A percentile compares a stretch with the other conserved stretches of the same genome.
Conservation (phyloP, 2,113 vertebrate genomes). For the Forbesichthys papilliferus region DNA sequence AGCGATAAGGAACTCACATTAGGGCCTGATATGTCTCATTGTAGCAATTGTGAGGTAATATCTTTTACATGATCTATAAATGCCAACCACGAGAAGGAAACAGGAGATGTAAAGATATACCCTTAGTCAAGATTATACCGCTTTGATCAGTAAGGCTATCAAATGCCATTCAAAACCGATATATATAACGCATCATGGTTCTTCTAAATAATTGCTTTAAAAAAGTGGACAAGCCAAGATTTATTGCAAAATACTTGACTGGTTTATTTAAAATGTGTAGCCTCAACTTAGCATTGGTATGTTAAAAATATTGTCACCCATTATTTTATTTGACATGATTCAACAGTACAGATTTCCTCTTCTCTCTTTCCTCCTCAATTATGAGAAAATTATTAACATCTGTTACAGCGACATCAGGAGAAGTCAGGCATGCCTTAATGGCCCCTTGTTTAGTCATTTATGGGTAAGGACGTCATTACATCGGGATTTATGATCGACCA, state of each 20-base stretch:
- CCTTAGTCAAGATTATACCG: constrained; percentile 39
- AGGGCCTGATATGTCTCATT: constrained; percentile 82
- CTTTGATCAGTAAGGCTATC: constrained; percentile 41
- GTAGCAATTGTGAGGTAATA: constrained; percentile 58
- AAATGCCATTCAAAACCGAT: constrained; percentile 11
- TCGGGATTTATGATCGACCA: constrained; percentile 66
- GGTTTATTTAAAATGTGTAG: too few relatives aligned
- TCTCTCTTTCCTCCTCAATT: constrained; percentile 63
- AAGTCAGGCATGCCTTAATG: constrained; percentile 77
- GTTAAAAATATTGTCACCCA: constrained; percentile 64
- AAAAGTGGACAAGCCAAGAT: too few relatives aligned
- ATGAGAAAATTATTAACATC: constrained; percentile 78
- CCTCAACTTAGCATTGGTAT: background rate
- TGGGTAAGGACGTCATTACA: constrained; percentile 77
- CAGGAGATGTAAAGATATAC: constrained; percentile 54
- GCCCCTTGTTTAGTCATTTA: constrained; percentile 78
- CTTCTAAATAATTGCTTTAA: too few relatives aligned
- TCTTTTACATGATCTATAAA: constrained; percentile 50
- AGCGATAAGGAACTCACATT: constrained; percentile 85
- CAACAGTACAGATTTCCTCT: constrained; percentile 42
- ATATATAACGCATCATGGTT: too few relatives aligned
- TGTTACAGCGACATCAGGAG: constrained; percentile 75
- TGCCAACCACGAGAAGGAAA: constrained; percentile 52
- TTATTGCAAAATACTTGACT: too few relatives aligned
- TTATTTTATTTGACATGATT: constrained; percentile 67